These are phyloP conservation scores for Malurus splendens DNA, from an alignment of 2,797 vertebrate genomes.

Conservation along the genomic window DNA sequence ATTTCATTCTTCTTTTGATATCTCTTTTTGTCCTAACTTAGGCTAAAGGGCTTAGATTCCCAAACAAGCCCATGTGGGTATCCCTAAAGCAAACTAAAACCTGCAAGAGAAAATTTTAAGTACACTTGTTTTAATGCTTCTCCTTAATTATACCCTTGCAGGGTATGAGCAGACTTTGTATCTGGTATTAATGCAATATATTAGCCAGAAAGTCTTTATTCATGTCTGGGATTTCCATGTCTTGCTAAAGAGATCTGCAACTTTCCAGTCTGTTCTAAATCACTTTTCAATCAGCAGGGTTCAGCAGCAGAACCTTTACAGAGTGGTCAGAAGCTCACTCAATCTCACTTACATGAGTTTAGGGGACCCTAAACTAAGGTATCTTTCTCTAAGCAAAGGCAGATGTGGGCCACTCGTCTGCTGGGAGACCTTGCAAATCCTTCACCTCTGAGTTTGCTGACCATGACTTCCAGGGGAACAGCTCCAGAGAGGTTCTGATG, in stretches of 20 bases:
- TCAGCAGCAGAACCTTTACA: background rate
- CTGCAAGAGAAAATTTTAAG: background rate
- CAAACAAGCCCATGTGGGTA: background rate
- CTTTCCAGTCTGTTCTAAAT: background rate
- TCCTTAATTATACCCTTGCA: background rate
- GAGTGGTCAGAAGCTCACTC: background rate
- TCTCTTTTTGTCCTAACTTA: background rate
- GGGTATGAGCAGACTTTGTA: background rate
- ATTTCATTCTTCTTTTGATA: background rate
- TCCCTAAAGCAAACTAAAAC: background rate
- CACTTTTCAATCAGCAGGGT: background rate
- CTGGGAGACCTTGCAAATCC: background rate
- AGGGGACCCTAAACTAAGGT: background rate
- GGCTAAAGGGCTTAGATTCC: background rate
- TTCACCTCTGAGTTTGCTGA: background rate
- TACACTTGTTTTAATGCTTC: background rate
- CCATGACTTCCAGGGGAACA: rapidly evolving
- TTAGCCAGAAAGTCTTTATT: background rate
- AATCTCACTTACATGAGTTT: background rate
- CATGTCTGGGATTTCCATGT: background rate
- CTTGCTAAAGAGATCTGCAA: background rate
- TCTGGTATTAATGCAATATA: background rate
- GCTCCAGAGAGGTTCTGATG: background rate
- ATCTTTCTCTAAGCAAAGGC: background rate
- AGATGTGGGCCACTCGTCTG: background rate